These are phyloP conservation scores for Mustelus asterias DNA, from an alignment of 2,113 vertebrate genomes.

Conservation along the genomic window DNA sequence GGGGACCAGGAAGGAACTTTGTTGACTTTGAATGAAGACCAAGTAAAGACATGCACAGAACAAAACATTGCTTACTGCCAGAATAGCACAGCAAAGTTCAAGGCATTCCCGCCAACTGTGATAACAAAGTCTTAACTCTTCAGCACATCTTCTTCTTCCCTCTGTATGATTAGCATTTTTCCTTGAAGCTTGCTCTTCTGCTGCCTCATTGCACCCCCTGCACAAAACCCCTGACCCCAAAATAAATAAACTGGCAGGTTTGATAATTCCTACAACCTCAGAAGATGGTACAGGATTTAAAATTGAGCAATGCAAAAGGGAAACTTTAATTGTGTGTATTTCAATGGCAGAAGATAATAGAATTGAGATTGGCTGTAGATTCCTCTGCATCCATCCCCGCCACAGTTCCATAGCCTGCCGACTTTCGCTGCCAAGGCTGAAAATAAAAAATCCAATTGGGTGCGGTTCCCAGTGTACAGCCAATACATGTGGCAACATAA, in stretches of 20 bases:
- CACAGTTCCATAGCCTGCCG: neutral
- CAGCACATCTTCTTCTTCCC: neutral
- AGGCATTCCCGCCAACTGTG: neutral
- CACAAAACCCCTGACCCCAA: neutral
- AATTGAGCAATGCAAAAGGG: neutral
- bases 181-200: neutral
- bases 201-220: neutral
- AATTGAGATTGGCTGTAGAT: neutral
- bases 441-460: neutral
- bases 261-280: neutral
- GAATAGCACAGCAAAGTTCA: neutral
- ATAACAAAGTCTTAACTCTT: neutral
- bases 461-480: neutral
- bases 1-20: neutral
- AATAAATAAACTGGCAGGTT: neutral
- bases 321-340: neutral
- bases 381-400: neutral
- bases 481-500: neutral
- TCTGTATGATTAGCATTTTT: neutral
- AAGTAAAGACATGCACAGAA: neutral
- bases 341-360: neutral
- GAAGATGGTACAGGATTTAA: neutral
- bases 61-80: neutral
- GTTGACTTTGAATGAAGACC: neutral
- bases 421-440: neutral